Conservation (phyloP, 2,113 vertebrate genomes). For the Peromyscus maniculatus region DNA sequence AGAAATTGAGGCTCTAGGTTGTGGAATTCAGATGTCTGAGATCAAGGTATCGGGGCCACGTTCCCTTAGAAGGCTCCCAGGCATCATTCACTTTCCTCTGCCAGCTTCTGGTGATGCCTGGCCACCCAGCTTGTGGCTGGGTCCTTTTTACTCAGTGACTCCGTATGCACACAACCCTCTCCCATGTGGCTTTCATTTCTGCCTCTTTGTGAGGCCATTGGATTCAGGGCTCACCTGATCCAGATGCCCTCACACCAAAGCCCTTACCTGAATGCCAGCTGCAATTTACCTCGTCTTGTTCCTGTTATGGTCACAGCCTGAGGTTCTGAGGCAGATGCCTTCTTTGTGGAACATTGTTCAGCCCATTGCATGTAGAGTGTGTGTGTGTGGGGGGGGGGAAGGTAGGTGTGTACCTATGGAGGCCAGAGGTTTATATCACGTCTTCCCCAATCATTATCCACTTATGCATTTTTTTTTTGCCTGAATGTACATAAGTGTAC, state of each 20-base stretch:
- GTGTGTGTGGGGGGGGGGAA: not conserved
- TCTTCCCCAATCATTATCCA: not conserved
- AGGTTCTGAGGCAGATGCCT: not conserved
- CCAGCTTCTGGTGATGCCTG: not conserved
- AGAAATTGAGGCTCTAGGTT: not conserved
- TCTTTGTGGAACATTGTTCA: not conserved
- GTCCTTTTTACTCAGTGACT: not conserved
- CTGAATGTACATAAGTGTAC: not conserved
- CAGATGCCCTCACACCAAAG: not conserved
- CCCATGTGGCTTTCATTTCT: not conserved
- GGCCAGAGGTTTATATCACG: not conserved
- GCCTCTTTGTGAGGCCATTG: not conserved
- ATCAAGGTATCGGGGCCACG: fast-evolving
- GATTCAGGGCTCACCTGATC: not conserved
- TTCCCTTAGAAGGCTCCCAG: not conserved
- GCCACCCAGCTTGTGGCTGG: fast-evolving
- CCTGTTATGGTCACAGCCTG: not conserved
- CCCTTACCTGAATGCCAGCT: not conserved
- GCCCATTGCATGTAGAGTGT: not conserved
- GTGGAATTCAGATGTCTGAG: not conserved
- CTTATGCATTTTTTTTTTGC: not conserved
- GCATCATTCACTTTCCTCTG: fast-evolving
- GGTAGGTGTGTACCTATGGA: not conserved
- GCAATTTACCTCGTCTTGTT: not conserved
- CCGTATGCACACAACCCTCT: fast-evolving